Conservation (phyloP, 1,140 invertebrate genomes). For the Musca domestica region DNA sequence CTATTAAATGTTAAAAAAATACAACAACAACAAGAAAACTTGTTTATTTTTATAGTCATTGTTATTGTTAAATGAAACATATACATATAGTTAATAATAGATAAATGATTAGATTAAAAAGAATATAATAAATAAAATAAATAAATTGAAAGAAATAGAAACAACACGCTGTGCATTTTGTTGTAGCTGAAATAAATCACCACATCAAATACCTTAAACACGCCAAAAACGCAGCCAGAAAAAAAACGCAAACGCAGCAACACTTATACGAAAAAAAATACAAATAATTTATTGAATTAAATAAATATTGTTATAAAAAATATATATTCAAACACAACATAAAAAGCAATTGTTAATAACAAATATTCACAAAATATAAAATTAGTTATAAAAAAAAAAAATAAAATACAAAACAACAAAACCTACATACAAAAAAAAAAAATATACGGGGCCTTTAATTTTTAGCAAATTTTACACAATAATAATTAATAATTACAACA, state of each 20-base stretch:
- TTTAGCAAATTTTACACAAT: constrained; percentile 26
- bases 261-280: too few species aligned
- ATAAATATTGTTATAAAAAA: too few species aligned
- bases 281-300: too few species aligned
- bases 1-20: not conserved
- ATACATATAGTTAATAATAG: not conserved
- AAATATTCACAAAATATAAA: not conserved
- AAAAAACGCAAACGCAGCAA: too few species aligned
- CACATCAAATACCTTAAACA: constrained; percentile 15
- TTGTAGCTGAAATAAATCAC: constrained; percentile 36
- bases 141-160: constrained; percentile 38
- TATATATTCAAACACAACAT: too few species aligned
- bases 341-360: too few species aligned
- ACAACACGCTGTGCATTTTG: constrained; percentile 53
- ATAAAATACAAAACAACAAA: constrained; percentile 5
- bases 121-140: not conserved
- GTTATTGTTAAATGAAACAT: constrained; percentile 13
- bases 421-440: not conserved
- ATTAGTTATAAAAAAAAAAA: not conserved
- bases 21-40: not conserved
- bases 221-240: constrained; percentile 29
- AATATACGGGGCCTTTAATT: constrained; percentile 25
- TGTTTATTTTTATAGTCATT: constrained; percentile 21
- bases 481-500: constrained; percentile 4
- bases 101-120: constrained; percentile 1